Evolutionary conservation across 2,888 invertebrate genomes (phyloP), one percentile per base, ranked within the genome.

Genomic region (Xylota sylvarum): DNA sequence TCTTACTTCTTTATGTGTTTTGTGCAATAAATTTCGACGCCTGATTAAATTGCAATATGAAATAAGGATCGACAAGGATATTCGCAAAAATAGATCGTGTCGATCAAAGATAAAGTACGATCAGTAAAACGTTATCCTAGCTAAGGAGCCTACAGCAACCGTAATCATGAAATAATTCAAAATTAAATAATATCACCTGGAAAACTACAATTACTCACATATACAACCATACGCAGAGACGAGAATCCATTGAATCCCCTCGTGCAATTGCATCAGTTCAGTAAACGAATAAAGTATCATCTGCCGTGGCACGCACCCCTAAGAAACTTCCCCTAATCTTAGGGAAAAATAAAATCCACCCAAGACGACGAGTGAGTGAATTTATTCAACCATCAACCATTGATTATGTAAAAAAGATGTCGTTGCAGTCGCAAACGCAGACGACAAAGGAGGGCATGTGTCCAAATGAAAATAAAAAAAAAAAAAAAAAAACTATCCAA

Each of bases 251-350:
- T 40, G n/a, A 12, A 32, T 50, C 35, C 62, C 73, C 50, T 73
- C 60, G 70, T 40, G 55, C 77, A 81, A 86, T 86, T 86, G 86
- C 86, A 85, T 76, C 70, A 58, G 62, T 69, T 76, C 56, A 62
- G 46, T 62, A 56, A 55, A 40, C 35, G 40, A 48, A 74, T 9
- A 78, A 67, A 64, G 77, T 82, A 86, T 86, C 86, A 86, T 86
- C 86, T 86, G 86, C 78, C 72, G 60, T 86, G 86, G 82, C 86
- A 86, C 82, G 86, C 86, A 82, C 82, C 86, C 86, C 70, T 78
- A 77, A 86, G 62, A 50, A 73, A 73, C 48, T 72, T 86, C 81
- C 86, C 86, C 86, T 86, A 82, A 86, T 86, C 86, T 73, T 80
- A n/a, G 48, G 27, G 10, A 64, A 72, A 43, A 60, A 37, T 14